Evolutionary conservation across 2,888 invertebrate genomes (phyloP).

Genomic region (Sylvicola fuscatus): DNA sequence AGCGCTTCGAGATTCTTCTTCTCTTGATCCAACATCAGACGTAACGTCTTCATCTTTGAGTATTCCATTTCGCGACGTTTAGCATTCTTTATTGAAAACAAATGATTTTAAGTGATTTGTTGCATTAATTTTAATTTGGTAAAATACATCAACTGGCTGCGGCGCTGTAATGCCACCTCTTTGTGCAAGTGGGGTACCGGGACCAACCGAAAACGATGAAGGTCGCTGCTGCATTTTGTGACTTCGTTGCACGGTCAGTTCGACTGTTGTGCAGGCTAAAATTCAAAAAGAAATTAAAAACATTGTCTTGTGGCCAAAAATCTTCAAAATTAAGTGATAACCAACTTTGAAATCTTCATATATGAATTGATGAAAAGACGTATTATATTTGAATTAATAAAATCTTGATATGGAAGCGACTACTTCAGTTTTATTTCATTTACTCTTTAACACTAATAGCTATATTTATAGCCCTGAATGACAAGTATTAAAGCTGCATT

Average conservation of each 20-base stretch:
- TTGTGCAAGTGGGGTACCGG: conserved; percentile 33
- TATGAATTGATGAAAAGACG: background rate
- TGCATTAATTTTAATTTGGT: conserved; percentile 2
- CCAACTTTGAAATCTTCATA: background rate
- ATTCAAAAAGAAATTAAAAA: conserved; percentile 13
- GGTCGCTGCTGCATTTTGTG: conserved; percentile 23
- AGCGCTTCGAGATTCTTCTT: conserved; percentile 61
- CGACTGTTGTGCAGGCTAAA: conserved; percentile 44
- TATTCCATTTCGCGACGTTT: conserved; percentile 68
- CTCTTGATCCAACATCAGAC: conserved; percentile 78
- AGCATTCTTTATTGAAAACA: conserved; percentile 38
- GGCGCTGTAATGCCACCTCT: conserved; percentile 58
- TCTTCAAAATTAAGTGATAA: background rate
- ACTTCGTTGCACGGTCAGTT: conserved; percentile 44
- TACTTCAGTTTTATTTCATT: no score
- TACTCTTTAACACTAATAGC: no score
- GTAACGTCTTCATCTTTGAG: conserved; percentile 64
- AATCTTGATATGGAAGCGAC: no score
- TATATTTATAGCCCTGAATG: no score
- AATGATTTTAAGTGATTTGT: conserved; percentile 4
- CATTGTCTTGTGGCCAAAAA: background rate
- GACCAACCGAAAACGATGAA: conserved; percentile 14
- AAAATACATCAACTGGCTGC: conserved; percentile 73
- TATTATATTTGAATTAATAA: no score
- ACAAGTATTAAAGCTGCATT: no score